These are phyloP conservation scores for Rhagium mordax DNA, from an alignment of 2,888 invertebrate genomes.

Conservation along the genomic window DNA sequence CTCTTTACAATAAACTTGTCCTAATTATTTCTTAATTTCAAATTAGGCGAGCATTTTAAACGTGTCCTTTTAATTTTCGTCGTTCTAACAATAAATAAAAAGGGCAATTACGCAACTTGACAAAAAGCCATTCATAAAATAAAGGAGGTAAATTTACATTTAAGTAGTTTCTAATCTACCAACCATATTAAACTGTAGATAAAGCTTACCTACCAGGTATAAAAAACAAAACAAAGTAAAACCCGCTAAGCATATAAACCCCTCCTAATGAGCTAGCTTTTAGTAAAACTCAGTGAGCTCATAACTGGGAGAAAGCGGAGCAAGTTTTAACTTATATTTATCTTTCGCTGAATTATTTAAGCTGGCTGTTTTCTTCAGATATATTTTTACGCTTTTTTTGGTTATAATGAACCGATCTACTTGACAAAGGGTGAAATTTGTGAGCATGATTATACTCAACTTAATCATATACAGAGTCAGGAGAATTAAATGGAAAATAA, in stretches of 20 bases:
- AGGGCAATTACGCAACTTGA: slow-evolving; percentile 26
- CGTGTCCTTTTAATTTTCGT: slow-evolving; percentile 16
- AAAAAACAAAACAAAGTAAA: slow-evolving; percentile 22
- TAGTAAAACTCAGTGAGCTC: slow-evolving; percentile 13
- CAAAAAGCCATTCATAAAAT: slow-evolving; percentile 29
- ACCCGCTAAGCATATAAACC: slow-evolving; percentile 39
- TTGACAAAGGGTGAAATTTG: no score
- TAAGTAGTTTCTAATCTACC: slow-evolving; percentile 32
- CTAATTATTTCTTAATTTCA: not conserved
- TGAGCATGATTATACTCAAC: no score
- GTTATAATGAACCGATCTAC: no score
- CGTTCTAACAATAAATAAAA: slow-evolving; percentile 12
- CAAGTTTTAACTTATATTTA: not conserved
- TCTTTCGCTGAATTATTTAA: not conserved
- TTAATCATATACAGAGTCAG: no score
- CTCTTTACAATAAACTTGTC: slow-evolving; percentile 3
- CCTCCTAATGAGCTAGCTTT: slow-evolving; percentile 27
- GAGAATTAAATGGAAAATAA: no score
- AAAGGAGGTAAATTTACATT: slow-evolving; percentile 25
- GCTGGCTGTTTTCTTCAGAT: no score
- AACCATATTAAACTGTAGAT: slow-evolving; percentile 44
- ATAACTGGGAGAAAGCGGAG: slow-evolving; percentile 20
- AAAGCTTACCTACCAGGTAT: slow-evolving; percentile 47
- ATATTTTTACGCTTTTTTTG: no score
- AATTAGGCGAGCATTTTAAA: not conserved